Evolutionary conservation across 92 coral and sea anemone species (phyloP), one percentile per base, ranked within the genome.

Genomic region (Blastomussa wellsi): DNA sequence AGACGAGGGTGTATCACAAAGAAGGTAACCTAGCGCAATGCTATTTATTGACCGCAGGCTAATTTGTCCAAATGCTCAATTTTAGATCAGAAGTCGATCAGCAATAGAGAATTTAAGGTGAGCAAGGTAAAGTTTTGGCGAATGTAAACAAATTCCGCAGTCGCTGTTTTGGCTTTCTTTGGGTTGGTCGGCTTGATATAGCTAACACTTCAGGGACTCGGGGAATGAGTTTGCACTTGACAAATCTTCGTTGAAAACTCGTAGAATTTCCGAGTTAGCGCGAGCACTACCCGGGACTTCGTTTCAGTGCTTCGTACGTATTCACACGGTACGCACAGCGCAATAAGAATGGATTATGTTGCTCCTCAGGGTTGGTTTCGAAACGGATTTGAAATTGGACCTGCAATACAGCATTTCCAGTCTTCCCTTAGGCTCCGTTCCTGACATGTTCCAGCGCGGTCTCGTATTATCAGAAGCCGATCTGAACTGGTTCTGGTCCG

Each of bases 1-100:
- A 31, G 95, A 89, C 76, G 93, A 78, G 44, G 91, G 68, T 59
- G 95, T 83, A 32, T 91, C 92, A 7, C 76, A 91, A 47, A 80
- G 92, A 90, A 80, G 83, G 88, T 85, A 67, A 20, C 20, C n/a
- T 55, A 55, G 62, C 20, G 6, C 2, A 52, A 52, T 0, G n/a
- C 24, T 22, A 17, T 51, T 51, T 51, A 53, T 19, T 20, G n/a
- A 15, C 64, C 7, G 64, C 64, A 28, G 29, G 20, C 64, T 6
- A 22, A 57, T 55, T 16, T 55, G 5, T 5, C n/a, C n/a, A 24
- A 20, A 10, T 51, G 19, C 15, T 51, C n/a, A n/a, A n/a, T n/a
- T 44, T 49, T 12, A 49, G 57, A 16, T 2, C 5, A 51, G 57
- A 51, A 51, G 57, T 51, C 57, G 57, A 3, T 15, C 2, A 15